A percentile compares a stretch with the other conserved stretches of the same genome.
Evolutionary conservation across 1,140 invertebrate genomes (phyloP).

Genomic region (Leptoteleia sp.): DNA sequence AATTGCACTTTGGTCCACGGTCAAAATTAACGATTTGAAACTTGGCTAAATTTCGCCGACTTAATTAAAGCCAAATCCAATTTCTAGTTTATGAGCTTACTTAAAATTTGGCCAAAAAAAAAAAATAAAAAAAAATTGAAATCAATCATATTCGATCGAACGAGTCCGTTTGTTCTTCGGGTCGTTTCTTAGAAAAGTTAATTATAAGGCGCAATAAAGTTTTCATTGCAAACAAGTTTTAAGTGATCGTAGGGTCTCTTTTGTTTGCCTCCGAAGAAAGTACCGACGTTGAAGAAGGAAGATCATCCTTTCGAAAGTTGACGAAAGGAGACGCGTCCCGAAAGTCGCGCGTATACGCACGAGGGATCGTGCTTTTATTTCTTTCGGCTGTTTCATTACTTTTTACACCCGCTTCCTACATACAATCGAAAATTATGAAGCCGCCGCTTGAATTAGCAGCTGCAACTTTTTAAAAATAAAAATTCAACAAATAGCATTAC

Average conservation of each 20-base stretch:
- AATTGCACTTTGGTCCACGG: too few relatives aligned
- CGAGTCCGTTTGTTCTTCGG: slow-evolving; percentile 10
- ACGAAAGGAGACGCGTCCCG: too few relatives aligned
- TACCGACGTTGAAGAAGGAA: slow-evolving; percentile 24
- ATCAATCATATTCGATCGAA: slow-evolving; percentile 35
- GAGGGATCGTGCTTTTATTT: too few relatives aligned
- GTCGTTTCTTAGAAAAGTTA: slow-evolving; percentile 18
- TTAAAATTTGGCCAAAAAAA: slow-evolving; percentile 14
- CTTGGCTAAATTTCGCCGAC: background rate
- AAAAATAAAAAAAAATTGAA: slow-evolving; percentile 12
- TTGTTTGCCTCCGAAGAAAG: slow-evolving; percentile 31
- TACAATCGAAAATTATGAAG: too few relatives aligned
- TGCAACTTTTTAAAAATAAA: too few relatives aligned
- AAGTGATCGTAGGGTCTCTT: slow-evolving; percentile 38
- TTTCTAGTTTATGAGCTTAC: slow-evolving; percentile 16
- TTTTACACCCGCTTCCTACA: too few relatives aligned
- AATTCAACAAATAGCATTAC: too few relatives aligned
- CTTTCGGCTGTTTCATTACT: too few relatives aligned
- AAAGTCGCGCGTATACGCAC: too few relatives aligned
- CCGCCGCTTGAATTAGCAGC: too few relatives aligned
- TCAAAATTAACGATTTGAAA: too few relatives aligned
- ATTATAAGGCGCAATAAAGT: slow-evolving; percentile 46
- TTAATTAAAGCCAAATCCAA: slow-evolving; percentile 17
- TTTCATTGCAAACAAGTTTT: slow-evolving; percentile 43
- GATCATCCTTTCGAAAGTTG: too few relatives aligned